Base-by-base conservation (phyloP, 2,888 invertebrate species). In the Germaria angustata region DNA sequence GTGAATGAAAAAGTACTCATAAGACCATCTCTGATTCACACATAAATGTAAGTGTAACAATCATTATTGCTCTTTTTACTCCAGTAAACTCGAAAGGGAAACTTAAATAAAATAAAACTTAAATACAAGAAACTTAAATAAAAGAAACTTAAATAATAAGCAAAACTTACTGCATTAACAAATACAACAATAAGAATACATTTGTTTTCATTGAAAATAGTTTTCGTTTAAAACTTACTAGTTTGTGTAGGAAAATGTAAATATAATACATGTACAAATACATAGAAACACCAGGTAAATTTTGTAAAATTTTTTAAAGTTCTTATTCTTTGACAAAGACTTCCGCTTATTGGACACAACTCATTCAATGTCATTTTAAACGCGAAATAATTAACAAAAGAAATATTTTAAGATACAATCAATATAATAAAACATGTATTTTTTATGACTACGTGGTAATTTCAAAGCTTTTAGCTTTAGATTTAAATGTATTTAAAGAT, bases 311-410 rank as follows among this genome's bases (percentile, higher is more conserved):
- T 61, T 6, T 44, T 49, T 34, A 32, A 51, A 55, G 51, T 73
- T n/a, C n/a, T n/a, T 59, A 44, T 20, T 66, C 59, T 59, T 24
- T n/a, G 11, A 24, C 61, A 9, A 72, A 73, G 59, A 69, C 78
- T 68, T 82, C 82, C 82, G 81, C 57, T 57, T 36, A 80, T 66
- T 71, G 79, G 49, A 55, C n/a, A 32, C 59, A 63, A 72, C 34
- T 34, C 75, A 61, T 55, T 82, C 78, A 85, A 84, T 82, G 80
- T 81, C 85, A 85, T 85, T 82, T 84, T 78, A 49, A 57, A 41
- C 1, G 41, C 8, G 32, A 24, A 55, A 41, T 11, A 22, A 49
- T 32, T 51, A 24, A 46, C 17, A 15, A 32, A 17, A 34, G 22
- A 41, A 49, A 22, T 71, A 53, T 44, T 46, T 57, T 7, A 11